Percentiles rank a stretch among this genome's conserved stretches.
Conservation (phyloP, 2,113 vertebrate genomes). For the Phylloscopus trochilus region DNA sequence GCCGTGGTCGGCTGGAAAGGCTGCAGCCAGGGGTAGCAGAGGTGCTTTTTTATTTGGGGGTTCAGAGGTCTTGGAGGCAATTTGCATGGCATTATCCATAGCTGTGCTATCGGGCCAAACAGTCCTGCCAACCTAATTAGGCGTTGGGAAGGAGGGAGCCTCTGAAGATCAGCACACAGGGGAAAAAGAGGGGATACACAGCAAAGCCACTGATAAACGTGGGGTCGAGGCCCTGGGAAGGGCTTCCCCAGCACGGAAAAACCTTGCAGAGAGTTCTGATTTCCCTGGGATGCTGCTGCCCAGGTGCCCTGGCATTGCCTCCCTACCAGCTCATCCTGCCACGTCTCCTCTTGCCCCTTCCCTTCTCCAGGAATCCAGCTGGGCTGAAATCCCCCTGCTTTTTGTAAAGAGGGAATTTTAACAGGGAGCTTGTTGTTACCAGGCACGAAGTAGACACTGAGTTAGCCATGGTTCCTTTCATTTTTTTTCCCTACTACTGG, state of each 20-base stretch:
- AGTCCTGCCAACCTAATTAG: not conserved
- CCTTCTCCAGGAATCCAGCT: not conserved
- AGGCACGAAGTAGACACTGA: not conserved
- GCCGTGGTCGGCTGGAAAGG: rapidly evolving
- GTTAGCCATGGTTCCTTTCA: not conserved
- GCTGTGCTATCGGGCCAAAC: not conserved
- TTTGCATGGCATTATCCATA: slow-evolving; percentile 27
- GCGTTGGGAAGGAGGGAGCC: not conserved
- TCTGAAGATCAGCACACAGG: not conserved
- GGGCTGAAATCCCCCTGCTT: not conserved
- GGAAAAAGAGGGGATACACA: not conserved
- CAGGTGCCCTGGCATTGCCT: rapidly evolving
- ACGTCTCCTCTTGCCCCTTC: not conserved
- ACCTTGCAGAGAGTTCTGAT: not conserved
- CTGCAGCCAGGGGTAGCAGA: not conserved
- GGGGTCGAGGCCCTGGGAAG: not conserved
- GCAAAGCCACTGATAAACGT: not conserved
- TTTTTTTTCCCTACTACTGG: not conserved
- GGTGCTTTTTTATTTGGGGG: not conserved
- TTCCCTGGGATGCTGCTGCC: not conserved
- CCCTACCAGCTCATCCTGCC: not conserved
- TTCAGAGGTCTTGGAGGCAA: slow-evolving; percentile 18
- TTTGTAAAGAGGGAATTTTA: not conserved
- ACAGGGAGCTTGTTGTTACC: not conserved
- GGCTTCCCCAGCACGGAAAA: not conserved